Conservation (phyloP, 1,140 invertebrate species). For the Marisa cornuarietis region DNA sequence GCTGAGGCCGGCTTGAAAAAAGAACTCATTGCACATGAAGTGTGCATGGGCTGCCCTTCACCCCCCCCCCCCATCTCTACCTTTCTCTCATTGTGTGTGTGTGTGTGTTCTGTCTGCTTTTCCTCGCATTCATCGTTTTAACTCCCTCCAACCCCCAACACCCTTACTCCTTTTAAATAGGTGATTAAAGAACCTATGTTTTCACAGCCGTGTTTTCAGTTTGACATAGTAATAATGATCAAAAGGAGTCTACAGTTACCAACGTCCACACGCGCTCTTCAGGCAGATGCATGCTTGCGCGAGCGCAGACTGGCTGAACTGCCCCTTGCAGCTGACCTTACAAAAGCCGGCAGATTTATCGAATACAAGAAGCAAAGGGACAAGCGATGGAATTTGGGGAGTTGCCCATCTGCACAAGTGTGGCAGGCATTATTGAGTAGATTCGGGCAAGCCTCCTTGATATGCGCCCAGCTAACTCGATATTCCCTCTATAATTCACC, state of each 20-base stretch:
- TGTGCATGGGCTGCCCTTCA: no score
- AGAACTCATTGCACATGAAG: no score
- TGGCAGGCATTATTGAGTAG: constrained; percentile 2
- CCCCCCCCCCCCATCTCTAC: no score
- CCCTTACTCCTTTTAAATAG: no score
- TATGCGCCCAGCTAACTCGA: constrained; percentile 21
- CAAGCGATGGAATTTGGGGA: not conserved
- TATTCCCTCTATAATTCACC: constrained; percentile 17
- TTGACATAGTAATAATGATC: no score
- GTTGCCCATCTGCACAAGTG: no score
- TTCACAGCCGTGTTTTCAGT: no score
- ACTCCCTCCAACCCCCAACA: not conserved
- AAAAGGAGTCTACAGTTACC: not conserved
- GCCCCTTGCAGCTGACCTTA: no score
- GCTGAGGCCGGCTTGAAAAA: no score
- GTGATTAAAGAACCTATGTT: no score
- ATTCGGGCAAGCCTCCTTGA: constrained; percentile 5
- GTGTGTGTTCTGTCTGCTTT: not conserved
- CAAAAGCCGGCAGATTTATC: not conserved
- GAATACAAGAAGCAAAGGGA: not conserved
- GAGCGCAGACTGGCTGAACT: not conserved
- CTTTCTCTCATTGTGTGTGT: not conserved
- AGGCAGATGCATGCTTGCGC: constrained; percentile 1
- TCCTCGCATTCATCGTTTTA: not conserved
- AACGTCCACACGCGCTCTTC: constrained; percentile 10